Conservation (phyloP, 2,797 vertebrate genomes). For the Tapirus indicus region DNA sequence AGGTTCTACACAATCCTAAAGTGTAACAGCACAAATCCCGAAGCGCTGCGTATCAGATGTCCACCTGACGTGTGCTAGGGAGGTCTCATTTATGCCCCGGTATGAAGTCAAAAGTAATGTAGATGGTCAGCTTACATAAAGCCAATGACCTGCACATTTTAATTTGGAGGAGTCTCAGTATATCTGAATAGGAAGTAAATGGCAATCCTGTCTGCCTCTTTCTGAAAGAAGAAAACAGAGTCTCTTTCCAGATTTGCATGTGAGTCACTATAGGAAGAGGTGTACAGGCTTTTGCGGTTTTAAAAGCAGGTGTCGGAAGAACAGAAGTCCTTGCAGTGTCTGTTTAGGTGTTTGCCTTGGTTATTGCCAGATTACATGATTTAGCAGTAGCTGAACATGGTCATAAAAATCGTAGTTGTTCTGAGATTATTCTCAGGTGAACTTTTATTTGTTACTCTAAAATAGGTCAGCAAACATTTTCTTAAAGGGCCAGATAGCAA, state of each 20-base stretch:
- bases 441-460: not conserved
- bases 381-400: not conserved
- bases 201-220: constrained; percentile 70
- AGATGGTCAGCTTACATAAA: constrained; percentile 50
- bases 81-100: constrained; percentile 69
- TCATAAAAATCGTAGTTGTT: not conserved
- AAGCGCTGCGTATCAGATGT: constrained; percentile 50
- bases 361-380: not conserved
- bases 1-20: no score
- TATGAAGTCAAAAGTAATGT: constrained; percentile 66
- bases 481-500: not conserved
- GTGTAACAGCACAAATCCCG: not conserved
- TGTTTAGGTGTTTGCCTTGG: not conserved
- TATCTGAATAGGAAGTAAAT: constrained; percentile 72
- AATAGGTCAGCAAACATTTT: not conserved
- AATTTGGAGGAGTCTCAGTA: constrained; percentile 56
- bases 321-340: constrained; percentile 27
- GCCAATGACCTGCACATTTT: constrained; percentile 73
- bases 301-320: constrained; percentile 60
- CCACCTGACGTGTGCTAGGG: constrained; percentile 11
- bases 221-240: constrained; percentile 56
- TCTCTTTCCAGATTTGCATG: constrained; percentile 75
- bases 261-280: not conserved
- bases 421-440: not conserved
- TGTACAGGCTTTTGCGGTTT: constrained; percentile 56